phyloP scores from a whole-genome alignment of 2,113 vertebrate genomes.

The Cathartes aura region DNA sequence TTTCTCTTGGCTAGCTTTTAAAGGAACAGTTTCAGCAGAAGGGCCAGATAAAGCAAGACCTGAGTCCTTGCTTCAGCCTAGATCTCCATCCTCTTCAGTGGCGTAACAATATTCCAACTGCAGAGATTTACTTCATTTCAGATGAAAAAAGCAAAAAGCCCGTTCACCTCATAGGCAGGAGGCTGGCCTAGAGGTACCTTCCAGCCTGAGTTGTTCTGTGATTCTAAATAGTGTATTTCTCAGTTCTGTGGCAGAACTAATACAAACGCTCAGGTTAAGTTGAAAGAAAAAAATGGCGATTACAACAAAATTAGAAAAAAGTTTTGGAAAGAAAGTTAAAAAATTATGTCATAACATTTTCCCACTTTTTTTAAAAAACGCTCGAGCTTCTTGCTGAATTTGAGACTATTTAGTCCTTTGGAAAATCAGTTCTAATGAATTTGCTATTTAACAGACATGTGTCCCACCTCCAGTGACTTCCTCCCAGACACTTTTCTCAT shows the following conservation, averaged over 20 bases:
- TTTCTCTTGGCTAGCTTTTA: neutral
- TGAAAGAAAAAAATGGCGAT: neutral
- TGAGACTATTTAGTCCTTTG: neutral
- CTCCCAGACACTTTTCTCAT: neutral
- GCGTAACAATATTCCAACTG: neutral
- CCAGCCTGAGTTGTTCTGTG: neutral
- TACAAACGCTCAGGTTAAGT: neutral
- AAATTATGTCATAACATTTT: neutral
- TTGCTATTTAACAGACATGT: neutral
- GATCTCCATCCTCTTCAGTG: neutral
- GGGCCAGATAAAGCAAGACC: neutral
- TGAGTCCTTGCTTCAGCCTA: neutral
- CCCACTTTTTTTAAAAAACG: neutral
- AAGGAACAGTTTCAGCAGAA: neutral
- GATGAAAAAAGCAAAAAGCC: neutral
- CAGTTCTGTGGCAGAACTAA: neutral
- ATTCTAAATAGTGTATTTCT: neutral
- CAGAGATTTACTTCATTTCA: neutral
- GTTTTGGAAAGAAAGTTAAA: neutral
- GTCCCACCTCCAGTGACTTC: neutral
- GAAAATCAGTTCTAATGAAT: neutral
- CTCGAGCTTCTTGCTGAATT: neutral
- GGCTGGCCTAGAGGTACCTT: neutral
- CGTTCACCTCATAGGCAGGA: neutral
- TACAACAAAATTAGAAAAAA: neutral